phyloP scores from a whole-genome alignment of 2,797 vertebrate species.

The Smutsia gigantea region DNA sequence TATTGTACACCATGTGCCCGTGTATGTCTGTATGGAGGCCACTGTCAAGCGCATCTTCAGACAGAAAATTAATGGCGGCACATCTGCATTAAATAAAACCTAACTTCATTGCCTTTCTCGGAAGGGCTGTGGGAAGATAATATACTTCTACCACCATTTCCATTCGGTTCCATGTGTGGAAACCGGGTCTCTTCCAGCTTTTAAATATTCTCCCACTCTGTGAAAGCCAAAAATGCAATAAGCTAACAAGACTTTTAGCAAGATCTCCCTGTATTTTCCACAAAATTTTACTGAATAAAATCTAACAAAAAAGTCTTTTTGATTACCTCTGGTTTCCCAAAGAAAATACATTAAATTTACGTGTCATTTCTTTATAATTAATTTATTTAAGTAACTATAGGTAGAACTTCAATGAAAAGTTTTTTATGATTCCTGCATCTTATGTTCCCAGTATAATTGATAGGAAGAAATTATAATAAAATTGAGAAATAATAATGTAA shows the following conservation, averaged over 20 bases:
- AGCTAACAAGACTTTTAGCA: neutral
- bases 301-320: neutral
- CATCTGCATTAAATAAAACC: slow-evolving; percentile 54
- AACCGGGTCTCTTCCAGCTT: slow-evolving; percentile 44
- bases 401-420: neutral
- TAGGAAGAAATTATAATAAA: neutral
- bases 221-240: slow-evolving; percentile 29
- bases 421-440: neutral
- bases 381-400: neutral
- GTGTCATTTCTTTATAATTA: neutral
- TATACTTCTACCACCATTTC: slow-evolving; percentile 32
- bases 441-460: neutral
- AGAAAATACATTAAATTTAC: neutral
- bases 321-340: slow-evolving; percentile 14
- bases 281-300: slow-evolving; percentile 12
- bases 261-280: neutral
- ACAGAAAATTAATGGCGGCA: neutral
- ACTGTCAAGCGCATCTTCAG: neutral
- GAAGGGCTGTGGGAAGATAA: slow-evolving; percentile 22
- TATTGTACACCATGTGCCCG: neutral
- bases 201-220: slow-evolving; percentile 35
- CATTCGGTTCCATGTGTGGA: slow-evolving; percentile 63
- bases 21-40: neutral
- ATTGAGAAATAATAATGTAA: neutral
- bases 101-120: slow-evolving; percentile 6